Evolutionary conservation across 2,113 vertebrate genomes (phyloP).

Genomic region (Desmodus rotundus): DNA sequence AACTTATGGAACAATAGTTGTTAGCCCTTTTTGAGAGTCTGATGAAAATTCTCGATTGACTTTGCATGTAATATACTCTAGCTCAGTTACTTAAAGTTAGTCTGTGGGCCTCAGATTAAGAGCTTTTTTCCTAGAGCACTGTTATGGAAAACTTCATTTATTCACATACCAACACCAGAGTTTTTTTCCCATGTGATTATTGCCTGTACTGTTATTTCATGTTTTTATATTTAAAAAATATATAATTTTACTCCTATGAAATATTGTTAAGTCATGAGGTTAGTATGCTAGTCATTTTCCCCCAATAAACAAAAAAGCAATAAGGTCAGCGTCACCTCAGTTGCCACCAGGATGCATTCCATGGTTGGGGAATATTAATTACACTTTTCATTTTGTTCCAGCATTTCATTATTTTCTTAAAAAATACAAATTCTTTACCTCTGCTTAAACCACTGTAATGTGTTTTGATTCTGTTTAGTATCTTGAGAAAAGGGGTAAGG

Average conservation of each 20-base stretch:
- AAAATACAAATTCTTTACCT: not conserved
- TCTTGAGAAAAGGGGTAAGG: constrained; percentile 7
- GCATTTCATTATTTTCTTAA: not conserved
- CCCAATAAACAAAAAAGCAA: not conserved
- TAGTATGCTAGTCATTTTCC: not conserved
- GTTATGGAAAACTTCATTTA: not conserved
- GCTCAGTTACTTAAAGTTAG: not conserved
- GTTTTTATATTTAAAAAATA: not conserved
- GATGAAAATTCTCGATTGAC: not conserved
- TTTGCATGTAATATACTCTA: not conserved
- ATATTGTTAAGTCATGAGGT: not conserved
- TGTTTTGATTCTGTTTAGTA: not conserved
- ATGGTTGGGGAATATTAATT: not conserved
- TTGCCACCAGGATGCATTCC: not conserved
- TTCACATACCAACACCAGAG: not conserved
- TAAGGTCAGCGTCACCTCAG: not conserved
- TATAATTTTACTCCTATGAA: not conserved
- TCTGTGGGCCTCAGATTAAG: not conserved
- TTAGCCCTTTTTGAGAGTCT: not conserved
- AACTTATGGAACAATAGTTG: not conserved
- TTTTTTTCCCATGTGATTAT: not conserved
- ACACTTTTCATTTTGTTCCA: not conserved
- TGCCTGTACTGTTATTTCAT: not conserved
- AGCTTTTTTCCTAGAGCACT: not conserved
- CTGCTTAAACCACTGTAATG: not conserved